Conservation (phyloP, 2,888 invertebrate species). For the Ceraclea dissimilis region DNA sequence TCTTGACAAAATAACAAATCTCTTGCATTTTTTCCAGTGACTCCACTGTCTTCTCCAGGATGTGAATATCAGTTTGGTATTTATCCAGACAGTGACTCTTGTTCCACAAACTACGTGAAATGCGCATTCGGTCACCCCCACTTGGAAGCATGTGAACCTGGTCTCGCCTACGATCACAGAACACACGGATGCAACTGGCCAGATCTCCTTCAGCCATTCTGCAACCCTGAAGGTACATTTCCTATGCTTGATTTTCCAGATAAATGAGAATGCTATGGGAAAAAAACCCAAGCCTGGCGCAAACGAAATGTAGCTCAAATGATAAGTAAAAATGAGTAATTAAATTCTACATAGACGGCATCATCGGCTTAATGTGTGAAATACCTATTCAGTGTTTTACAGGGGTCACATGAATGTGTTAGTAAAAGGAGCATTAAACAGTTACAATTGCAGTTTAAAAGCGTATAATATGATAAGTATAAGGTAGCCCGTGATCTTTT, state of each 20-base stretch:
- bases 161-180: conserved; percentile 80
- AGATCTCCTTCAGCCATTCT: conserved; percentile 76
- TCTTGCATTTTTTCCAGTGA: conserved; percentile 48
- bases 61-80: conserved; percentile 87
- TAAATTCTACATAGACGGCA: no score
- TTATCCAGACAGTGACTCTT: conserved; percentile 71
- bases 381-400: no score
- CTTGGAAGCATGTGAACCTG: conserved; percentile 76
- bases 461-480: neutral
- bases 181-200: conserved; percentile 92
- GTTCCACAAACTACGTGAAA: conserved; percentile 80
- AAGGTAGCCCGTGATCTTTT: no score
- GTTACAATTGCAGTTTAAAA: no score
- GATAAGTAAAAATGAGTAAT: no score
- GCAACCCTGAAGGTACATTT: conserved; percentile 79
- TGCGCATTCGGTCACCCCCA: conserved; percentile 77
- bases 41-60: conserved; percentile 70
- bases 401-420: no score
- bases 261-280: neutral
- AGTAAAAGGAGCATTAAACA: no score
- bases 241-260: no score
- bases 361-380: no score
- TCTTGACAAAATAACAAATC: no score
- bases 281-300: no score
- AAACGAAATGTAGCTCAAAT: no score